Evolutionary conservation across 1,140 invertebrate genomes (phyloP).

Genomic region (Centruroides vittatus): DNA sequence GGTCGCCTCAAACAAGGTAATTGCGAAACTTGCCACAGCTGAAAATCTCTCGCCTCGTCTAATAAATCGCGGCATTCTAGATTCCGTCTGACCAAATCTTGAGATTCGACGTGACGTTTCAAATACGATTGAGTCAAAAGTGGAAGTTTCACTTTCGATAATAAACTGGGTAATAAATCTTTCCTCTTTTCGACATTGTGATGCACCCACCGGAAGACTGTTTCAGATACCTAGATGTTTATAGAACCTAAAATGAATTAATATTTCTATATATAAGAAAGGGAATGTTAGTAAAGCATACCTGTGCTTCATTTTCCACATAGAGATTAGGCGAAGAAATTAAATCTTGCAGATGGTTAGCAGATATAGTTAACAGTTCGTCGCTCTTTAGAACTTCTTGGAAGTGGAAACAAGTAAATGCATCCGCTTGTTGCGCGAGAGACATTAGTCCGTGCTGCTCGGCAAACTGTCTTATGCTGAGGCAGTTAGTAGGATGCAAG

Average conservation of each 20-base stretch:
- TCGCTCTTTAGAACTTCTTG: slow-evolving; percentile 56
- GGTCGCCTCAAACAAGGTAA: slow-evolving; percentile 63
- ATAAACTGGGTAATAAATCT: slow-evolving; percentile 21
- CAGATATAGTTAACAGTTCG: slow-evolving; percentile 53
- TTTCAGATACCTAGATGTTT: slow-evolving; percentile 58
- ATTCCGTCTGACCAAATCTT: slow-evolving; percentile 25
- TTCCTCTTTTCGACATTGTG: slow-evolving; percentile 56
- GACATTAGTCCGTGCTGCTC: slow-evolving; percentile 2
- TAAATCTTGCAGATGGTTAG: slow-evolving; percentile 12
- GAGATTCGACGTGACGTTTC: slow-evolving; percentile 24
- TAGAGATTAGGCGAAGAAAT: slow-evolving; percentile 14
- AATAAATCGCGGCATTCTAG: slow-evolving; percentile 45
- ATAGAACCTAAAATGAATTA: neutral
- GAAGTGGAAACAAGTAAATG: slow-evolving; percentile 4
- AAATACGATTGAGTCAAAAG: slow-evolving; percentile 25
- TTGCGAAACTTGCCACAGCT: slow-evolving; percentile 36
- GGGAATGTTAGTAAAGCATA: slow-evolving; percentile 1
- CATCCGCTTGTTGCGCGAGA: slow-evolving; percentile 3
- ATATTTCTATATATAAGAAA: neutral
- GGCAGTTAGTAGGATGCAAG: slow-evolving; percentile 50
- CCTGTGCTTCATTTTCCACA: slow-evolving; percentile 16
- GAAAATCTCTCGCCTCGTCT: slow-evolving; percentile 68
- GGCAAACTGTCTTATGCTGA: slow-evolving; percentile 7
- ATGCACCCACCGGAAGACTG: slow-evolving; percentile 69
- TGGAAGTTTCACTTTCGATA: slow-evolving; percentile 28